Evolutionary conservation across 1,140 invertebrate species (phyloP).

Genomic region (Sminthurides bifidus): DNA sequence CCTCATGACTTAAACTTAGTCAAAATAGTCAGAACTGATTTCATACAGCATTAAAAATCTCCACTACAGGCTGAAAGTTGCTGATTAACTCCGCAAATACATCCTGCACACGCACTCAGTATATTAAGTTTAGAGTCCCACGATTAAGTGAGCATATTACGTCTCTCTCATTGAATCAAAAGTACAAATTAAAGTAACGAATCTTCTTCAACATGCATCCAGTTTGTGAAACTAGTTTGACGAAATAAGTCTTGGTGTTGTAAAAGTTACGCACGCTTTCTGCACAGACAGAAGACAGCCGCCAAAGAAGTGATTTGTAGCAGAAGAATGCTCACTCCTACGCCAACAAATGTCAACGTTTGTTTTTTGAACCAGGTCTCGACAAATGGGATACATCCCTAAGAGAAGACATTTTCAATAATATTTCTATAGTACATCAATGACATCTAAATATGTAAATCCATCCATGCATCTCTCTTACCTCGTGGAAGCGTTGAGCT

Average conservation of each 20-base stretch:
- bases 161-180: too few species aligned
- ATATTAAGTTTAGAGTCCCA: not conserved
- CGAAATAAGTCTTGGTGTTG: not conserved
- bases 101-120: not conserved
- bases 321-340: conserved; percentile 40
- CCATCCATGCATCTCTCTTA: conserved; percentile 33
- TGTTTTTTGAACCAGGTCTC: conserved; percentile 66
- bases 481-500: conserved; percentile 48
- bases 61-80: too few species aligned
- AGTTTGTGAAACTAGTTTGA: not conserved
- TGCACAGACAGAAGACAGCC: conserved; percentile 28
- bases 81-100: not conserved
- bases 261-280: conserved; percentile 8
- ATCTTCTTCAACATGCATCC: not conserved
- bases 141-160: too few species aligned
- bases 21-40: too few species aligned
- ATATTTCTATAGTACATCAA: not conserved
- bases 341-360: conserved; percentile 54
- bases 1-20: too few species aligned
- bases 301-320: conserved; percentile 27
- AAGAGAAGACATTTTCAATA: conserved; percentile 32
- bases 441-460: not conserved
- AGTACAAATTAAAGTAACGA: too few species aligned
- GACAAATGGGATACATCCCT: conserved; percentile 57
- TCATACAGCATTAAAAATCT: too few species aligned